Conservation (phyloP, 2,888 invertebrate species). For the Polyploca ridens region DNA sequence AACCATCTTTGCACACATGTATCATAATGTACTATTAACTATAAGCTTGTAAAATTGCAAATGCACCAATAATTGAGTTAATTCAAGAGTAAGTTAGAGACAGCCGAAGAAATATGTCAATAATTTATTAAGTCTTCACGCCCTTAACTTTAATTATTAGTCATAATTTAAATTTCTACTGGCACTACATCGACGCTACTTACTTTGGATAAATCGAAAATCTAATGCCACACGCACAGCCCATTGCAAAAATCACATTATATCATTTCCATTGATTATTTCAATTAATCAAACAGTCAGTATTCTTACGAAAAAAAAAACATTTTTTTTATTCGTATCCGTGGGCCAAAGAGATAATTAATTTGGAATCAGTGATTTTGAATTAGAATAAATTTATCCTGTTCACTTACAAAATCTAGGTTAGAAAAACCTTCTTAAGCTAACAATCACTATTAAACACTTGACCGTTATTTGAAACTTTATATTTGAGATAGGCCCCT, state of each 20-base stretch:
- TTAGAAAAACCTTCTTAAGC: background rate
- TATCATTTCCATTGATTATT: conserved; percentile 24
- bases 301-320: background rate
- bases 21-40: no score
- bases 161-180: background rate
- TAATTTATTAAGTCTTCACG: conserved; percentile 11
- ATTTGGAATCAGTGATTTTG: background rate
- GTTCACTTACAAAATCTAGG: no score
- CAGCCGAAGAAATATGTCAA: background rate
- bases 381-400: background rate
- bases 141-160: background rate
- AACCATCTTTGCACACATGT: no score
- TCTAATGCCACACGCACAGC: conserved; percentile 54
- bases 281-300: conserved; percentile 6
- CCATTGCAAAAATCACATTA: conserved; percentile 49
- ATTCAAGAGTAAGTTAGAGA: background rate
- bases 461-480: no score
- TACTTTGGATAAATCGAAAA: conserved; percentile 27
- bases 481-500: no score
- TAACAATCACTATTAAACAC: no score
- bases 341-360: background rate
- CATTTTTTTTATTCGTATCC: background rate
- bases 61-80: background rate
- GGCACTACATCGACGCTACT: conserved; percentile 22
- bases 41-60: background rate